A percentile compares a stretch with the other conserved stretches of the same genome.
Evolutionary conservation across 2,888 invertebrate genomes (phyloP).

Genomic region (Mythimna loreyi): DNA sequence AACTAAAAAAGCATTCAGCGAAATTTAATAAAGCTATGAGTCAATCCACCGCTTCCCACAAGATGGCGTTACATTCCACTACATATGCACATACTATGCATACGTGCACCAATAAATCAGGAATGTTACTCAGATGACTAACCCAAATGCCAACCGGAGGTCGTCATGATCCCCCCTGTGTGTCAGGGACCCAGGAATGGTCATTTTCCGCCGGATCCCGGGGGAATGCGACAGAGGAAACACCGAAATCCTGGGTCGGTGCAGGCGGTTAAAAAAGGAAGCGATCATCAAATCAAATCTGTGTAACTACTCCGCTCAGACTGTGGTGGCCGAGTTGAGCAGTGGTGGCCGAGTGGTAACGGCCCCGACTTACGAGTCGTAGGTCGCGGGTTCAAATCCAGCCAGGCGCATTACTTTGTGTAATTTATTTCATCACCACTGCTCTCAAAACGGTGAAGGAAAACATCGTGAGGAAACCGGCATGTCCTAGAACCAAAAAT

Average conservation of each 20-base stretch:
- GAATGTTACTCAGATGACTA: conserved; percentile 19
- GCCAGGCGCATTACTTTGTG: no score
- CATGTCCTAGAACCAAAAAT: no score
- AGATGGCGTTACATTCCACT: conserved; percentile 9
- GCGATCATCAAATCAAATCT: conserved; percentile 24
- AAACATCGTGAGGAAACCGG: no score
- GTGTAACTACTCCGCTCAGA: neutral
- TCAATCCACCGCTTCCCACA: neutral
- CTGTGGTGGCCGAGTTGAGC: no score
- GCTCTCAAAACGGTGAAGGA: no score
- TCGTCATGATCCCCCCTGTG: conserved; percentile 21
- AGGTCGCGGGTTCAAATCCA: no score
- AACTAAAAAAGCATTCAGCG: neutral
- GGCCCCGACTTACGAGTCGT: no score
- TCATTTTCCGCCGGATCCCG: conserved; percentile 55
- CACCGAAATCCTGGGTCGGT: conserved; percentile 37
- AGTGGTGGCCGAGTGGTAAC: no score
- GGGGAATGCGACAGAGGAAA: conserved; percentile 50
- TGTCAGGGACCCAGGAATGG: conserved; percentile 41
- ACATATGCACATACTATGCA: neutral
- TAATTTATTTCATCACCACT: no score
- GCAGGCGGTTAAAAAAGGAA: conserved; percentile 37
- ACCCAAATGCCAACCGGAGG: conserved; percentile 29
- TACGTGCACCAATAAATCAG: conserved; percentile 13
- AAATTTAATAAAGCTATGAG: neutral